phyloP scores from a whole-genome alignment of 2,888 invertebrate genomes.

The Himalopsyche anomala region DNA sequence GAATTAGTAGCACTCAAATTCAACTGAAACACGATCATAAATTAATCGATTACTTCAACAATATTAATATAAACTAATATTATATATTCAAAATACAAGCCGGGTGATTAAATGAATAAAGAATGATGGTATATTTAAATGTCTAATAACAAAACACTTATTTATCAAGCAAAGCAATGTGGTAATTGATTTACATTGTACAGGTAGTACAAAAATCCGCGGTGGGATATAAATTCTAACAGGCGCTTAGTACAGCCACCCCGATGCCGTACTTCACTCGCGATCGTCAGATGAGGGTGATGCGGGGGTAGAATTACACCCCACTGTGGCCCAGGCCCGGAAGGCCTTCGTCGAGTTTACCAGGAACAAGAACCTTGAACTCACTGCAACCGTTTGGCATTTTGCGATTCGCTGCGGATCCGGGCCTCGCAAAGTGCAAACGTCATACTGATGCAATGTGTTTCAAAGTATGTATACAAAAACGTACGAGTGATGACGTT shows the following conservation, averaged over 20 bases:
- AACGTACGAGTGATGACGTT: too few species aligned
- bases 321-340: neutral
- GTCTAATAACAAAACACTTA: too few species aligned
- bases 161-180: too few species aligned
- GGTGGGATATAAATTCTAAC: neutral
- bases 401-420: neutral
- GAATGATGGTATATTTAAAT: too few species aligned
- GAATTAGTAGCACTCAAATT: too few species aligned
- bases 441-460: neutral
- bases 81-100: too few species aligned
- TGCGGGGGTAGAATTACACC: neutral
- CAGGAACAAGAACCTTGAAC: slow-evolving; percentile 19
- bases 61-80: too few species aligned
- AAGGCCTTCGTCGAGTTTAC: slow-evolving; percentile 12
- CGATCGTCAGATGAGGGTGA: neutral
- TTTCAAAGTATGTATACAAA: too few species aligned
- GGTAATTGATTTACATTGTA: too few species aligned
- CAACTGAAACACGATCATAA: too few species aligned
- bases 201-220: neutral
- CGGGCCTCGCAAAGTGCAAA: neutral
- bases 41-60: too few species aligned
- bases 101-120: too few species aligned
- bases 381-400: slow-evolving; percentile 25
- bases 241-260: neutral
- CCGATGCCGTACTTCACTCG: neutral